Conservation (phyloP, 1,140 invertebrate species). For the Dendroctonus ponderosae region DNA sequence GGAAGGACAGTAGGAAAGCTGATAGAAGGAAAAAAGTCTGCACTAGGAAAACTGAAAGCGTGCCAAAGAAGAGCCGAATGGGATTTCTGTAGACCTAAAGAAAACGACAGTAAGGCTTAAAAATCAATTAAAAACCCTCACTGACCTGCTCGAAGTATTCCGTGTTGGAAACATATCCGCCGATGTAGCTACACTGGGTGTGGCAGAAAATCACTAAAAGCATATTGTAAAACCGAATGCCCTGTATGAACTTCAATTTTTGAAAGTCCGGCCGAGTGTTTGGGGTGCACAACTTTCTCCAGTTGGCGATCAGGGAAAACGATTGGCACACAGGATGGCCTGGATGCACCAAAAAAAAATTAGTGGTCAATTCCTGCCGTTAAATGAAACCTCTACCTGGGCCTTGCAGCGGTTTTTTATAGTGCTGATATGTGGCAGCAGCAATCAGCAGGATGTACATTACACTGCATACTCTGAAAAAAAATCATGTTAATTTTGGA, state of each 20-base stretch:
- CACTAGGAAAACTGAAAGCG: conserved; percentile 30
- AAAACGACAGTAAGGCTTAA: not conserved
- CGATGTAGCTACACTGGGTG: conserved; percentile 23
- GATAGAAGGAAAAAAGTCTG: conserved; percentile 37
- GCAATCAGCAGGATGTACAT: no score
- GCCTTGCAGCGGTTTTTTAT: no score
- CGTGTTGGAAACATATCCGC: conserved; percentile 29
- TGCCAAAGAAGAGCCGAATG: conserved; percentile 10
- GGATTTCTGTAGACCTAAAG: conserved; percentile 30
- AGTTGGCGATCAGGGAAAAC: conserved; percentile 29
- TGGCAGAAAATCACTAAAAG: conserved; percentile 31
- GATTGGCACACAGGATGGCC: not conserved
- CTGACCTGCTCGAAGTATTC: conserved; percentile 36
- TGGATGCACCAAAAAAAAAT: not conserved
- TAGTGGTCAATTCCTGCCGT: no score
- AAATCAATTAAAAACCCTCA: not conserved
- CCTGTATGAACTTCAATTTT: conserved; percentile 34
- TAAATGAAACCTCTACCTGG: no score
- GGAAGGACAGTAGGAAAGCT: conserved; percentile 33
- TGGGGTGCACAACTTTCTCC: conserved; percentile 23
- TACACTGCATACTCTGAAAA: no score
- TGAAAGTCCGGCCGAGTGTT: conserved; percentile 28
- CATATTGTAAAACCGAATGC: conserved; percentile 37
- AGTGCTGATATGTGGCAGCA: no score
- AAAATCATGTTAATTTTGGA: no score